Percentiles rank a stretch among this genome's conserved stretches.
Conservation (phyloP, 2,888 invertebrate species). For the Tinea pellionella region DNA sequence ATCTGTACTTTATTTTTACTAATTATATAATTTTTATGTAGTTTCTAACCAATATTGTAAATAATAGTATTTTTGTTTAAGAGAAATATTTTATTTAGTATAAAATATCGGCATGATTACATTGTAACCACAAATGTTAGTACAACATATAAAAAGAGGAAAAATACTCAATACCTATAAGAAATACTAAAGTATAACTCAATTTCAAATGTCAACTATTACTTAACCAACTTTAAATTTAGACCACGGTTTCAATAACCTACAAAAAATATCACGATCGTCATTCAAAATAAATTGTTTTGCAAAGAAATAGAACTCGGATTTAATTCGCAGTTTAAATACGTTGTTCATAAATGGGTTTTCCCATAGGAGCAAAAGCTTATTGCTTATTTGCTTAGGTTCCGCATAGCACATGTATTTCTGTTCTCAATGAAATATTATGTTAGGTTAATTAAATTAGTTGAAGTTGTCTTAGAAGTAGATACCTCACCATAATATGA, state of each 20-base stretch:
- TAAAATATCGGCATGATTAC: too few species aligned
- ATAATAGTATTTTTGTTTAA: too few species aligned
- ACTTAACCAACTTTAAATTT: neutral
- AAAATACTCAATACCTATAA: slow-evolving; percentile 7
- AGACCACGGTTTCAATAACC: neutral
- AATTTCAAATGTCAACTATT: neutral
- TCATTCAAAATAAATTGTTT: neutral
- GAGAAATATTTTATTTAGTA: too few species aligned
- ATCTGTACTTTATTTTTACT: too few species aligned
- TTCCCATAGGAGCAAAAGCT: neutral
- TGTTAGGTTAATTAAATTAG: too few species aligned
- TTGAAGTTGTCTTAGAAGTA: too few species aligned
- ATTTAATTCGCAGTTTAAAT: neutral
- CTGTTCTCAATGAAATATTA: too few species aligned
- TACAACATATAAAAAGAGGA: slow-evolving; percentile 15
- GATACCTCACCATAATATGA: too few species aligned
- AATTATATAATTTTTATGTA: too few species aligned
- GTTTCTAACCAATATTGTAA: too few species aligned
- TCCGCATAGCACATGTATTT: neutral
- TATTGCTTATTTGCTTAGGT: neutral
- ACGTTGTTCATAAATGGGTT: neutral
- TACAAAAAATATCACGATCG: neutral
- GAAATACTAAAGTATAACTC: neutral
- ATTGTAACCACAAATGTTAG: too few species aligned
- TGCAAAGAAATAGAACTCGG: neutral